Percentiles rank a stretch among this genome's conserved stretches.
phyloP scores from a whole-genome alignment of 2,888 invertebrate genomes.

The Ferrisia virgata region DNA sequence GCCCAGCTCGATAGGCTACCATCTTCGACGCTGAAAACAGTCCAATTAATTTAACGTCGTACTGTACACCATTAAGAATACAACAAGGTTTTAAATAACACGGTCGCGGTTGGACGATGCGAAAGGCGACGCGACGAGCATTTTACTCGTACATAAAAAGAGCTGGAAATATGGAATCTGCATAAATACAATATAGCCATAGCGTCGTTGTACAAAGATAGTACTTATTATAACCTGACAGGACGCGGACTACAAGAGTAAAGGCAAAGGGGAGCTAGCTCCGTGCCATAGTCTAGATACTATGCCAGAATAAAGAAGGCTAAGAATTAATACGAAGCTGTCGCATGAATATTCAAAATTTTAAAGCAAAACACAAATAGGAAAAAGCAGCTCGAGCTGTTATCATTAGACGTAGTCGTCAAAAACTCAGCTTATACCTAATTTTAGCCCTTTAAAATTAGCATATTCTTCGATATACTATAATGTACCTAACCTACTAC shows the following conservation, averaged over 20 bases:
- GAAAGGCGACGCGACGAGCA: neutral
- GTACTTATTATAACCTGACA: neutral
- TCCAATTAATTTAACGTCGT: neutral
- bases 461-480: neutral
- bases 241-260: neutral
- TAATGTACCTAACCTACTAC: neutral
- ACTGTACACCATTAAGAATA: neutral
- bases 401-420: conserved; percentile 17
- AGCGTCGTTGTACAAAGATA: too few species aligned
- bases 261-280: neutral
- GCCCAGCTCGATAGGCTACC: neutral
- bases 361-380: conserved; percentile 10
- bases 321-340: neutral
- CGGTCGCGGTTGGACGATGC: neutral
- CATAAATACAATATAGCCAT: neutral
- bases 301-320: neutral
- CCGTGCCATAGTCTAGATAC: neutral
- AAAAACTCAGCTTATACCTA: conserved; percentile 15
- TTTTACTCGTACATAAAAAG: too few species aligned
- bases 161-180: neutral
- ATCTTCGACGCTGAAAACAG: neutral
- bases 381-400: conserved; percentile 24
- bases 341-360: conserved; percentile 32
- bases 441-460: conserved; percentile 25
- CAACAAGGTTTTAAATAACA: too few species aligned